These are phyloP conservation scores for Ceryle rudis DNA, from an alignment of 2,797 vertebrate genomes.

Conservation along the genomic window DNA sequence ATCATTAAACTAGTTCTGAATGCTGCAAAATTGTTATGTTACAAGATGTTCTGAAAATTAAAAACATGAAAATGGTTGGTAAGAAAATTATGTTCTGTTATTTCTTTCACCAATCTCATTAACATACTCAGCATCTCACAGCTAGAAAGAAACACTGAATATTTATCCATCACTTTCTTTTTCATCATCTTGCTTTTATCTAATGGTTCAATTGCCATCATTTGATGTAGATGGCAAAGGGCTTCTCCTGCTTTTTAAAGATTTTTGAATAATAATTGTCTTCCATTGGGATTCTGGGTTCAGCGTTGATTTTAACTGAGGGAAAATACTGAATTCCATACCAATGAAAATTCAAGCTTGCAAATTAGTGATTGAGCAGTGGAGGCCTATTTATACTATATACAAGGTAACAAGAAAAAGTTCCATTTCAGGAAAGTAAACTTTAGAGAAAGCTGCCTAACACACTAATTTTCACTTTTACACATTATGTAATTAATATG, in stretches of 20 bases:
- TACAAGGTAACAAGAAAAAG: neutral
- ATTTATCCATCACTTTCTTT: neutral
- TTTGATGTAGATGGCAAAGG: conserved; percentile 13
- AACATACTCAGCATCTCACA: neutral
- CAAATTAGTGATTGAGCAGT: neutral
- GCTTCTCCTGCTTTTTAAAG: neutral
- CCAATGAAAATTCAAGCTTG: neutral
- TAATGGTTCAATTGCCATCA: neutral
- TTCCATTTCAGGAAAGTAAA: neutral
- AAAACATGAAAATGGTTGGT: neutral
- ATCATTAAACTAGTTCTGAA: neutral
- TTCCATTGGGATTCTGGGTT: neutral
- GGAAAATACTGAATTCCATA: neutral
- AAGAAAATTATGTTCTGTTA: neutral
- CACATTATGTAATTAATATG: neutral
- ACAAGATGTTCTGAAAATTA: neutral
- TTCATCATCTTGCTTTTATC: conserved; percentile 8
- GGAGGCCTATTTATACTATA: neutral
- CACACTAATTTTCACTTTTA: neutral
- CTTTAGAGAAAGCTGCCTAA: neutral
- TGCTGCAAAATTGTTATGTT: neutral
- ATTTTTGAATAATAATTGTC: neutral
- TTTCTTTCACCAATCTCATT: neutral
- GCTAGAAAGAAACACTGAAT: neutral
- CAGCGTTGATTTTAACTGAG: neutral